phyloP scores from a whole-genome alignment of 2,888 invertebrate genomes.

The Harpagoxenus sublaevis region DNA sequence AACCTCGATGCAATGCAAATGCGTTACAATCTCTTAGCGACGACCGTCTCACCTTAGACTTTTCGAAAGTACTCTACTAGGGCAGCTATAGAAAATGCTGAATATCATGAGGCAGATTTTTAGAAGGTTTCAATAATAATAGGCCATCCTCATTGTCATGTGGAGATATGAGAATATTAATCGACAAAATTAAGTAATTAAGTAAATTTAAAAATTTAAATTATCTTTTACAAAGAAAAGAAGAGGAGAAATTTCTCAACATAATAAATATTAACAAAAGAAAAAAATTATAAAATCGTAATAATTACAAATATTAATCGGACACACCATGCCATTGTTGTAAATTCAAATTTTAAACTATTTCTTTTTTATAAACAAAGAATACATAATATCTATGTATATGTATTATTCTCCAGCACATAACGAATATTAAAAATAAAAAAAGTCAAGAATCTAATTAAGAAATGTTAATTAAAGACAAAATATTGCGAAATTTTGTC shows the following conservation, averaged over 20 bases:
- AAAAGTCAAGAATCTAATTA: not conserved
- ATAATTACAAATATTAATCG: not conserved
- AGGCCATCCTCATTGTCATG: not conserved
- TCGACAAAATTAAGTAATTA: not conserved
- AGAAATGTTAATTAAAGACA: not conserved
- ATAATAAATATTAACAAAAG: not conserved
- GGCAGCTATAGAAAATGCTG: not conserved
- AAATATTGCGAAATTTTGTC: not conserved
- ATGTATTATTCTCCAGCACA: not conserved
- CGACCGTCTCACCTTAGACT: not conserved
- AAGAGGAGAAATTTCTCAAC: not conserved
- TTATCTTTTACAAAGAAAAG: not conserved
- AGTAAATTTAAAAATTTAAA: not conserved
- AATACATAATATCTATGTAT: not conserved
- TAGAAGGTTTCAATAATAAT: conserved; percentile 8
- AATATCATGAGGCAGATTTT: conserved; percentile 39
- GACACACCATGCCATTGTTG: not conserved
- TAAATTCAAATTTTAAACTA: conserved; percentile 14
- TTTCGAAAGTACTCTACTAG: conserved; percentile 29
- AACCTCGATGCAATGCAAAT: not conserved
- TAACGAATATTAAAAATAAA: conserved; percentile 4
- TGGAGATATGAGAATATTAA: not conserved
- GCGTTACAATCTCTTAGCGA: conserved; percentile 31
- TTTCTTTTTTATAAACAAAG: conserved; percentile 9
- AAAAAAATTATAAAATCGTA: not conserved